These are phyloP conservation scores for Thalassarche chlororhynchos DNA, from an alignment of 2,113 vertebrate genomes.

Conservation along the genomic window DNA sequence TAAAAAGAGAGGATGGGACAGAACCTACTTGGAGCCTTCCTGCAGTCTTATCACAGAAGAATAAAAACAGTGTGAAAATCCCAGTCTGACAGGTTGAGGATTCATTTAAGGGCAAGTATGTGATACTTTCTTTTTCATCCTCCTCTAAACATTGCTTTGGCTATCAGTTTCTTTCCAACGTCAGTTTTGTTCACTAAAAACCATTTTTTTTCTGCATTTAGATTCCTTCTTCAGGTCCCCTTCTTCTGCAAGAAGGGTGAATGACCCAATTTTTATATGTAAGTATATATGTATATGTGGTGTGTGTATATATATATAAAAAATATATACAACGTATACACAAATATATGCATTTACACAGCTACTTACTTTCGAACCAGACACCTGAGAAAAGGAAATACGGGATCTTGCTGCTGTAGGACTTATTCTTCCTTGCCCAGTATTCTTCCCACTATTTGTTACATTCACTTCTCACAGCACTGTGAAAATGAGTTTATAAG, in stretches of 20 bases:
- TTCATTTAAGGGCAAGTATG: neutral
- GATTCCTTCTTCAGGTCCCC: neutral
- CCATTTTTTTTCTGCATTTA: neutral
- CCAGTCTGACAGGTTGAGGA: neutral
- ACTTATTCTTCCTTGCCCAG: neutral
- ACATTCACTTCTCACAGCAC: neutral
- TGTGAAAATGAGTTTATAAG: neutral
- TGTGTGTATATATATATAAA: neutral
- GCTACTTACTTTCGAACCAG: neutral
- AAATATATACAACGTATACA: neutral
- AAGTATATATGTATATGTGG: fast-evolving
- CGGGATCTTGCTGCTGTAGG: neutral
- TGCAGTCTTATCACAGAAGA: neutral
- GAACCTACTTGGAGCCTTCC: neutral
- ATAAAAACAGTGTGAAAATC: neutral
- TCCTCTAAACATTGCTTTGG: neutral
- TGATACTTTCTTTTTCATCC: neutral
- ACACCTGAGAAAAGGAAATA: neutral
- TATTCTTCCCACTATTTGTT: neutral
- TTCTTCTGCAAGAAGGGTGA: neutral
- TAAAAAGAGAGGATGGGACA: neutral
- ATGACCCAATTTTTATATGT: neutral
- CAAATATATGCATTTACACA: neutral
- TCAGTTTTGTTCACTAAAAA: neutral
- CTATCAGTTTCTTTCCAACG: neutral